Base-by-base conservation (phyloP, 2,888 invertebrate genomes). In the Arctia plantaginis region DNA sequence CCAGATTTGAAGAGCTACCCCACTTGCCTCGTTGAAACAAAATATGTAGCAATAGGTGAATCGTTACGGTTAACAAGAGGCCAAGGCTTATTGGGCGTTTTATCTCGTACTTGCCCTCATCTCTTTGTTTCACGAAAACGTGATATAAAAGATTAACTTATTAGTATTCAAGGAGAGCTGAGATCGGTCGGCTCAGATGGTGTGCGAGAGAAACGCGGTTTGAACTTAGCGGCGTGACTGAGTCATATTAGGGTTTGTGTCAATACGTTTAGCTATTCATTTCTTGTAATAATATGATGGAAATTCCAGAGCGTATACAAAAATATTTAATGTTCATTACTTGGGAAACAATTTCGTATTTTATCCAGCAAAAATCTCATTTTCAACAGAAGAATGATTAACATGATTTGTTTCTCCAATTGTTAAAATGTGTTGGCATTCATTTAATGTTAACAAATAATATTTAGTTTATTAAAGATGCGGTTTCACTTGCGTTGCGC, bases 101-200 rank as follows among this genome's bases (percentile, higher is more conserved):
- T 90, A 91, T 92, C 91, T 91, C 88, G 90, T 92, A 91, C 93
- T 92, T 91, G 92, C 89, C 89, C 91, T 91, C 92, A 93, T 93
- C 92, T 93, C 93, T 94, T 95, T 95, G 95, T 95, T 95, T 94
- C 92, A 93, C 91, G 91, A 93, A 92, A 93, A 93, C 92, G 92
- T 92, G 93, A 94, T 95, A 93, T 94, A 94, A 95, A 94, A 95
- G 95, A 94, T 95, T 94, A 95, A 93, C 93, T 94, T 93, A 94
- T 95, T 95, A 95, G 94, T 95, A 95, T 95, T 94, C 95, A 87
- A 87, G 87, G 90, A 90, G 90, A 82, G 79, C 75, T 70, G 82
- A 91, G 90, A 90, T 91, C 88, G 89, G 90, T 88, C 87, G 87
- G 88, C 87, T 87, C 87, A 88, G 87, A 89, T 92, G 93, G 90